Evolutionary conservation across 2,888 invertebrate genomes (phyloP).

Genomic region (Torymus texanus): DNA sequence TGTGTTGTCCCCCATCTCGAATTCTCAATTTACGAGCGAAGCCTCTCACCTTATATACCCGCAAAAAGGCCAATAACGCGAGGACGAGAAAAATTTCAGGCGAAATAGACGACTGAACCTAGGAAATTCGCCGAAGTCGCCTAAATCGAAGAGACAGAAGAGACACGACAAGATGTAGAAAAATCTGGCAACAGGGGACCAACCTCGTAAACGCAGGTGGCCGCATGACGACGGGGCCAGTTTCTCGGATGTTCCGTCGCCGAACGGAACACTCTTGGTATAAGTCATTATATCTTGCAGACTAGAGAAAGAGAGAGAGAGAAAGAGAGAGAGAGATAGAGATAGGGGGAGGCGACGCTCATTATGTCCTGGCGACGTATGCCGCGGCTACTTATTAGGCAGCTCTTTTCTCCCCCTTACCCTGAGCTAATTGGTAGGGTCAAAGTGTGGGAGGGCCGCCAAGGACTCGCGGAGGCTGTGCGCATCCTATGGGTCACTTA

Average conservation of each 20-base stretch:
- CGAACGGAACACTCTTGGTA: constrained; percentile 32
- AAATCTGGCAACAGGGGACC: constrained; percentile 5
- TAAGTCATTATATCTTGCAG: constrained; percentile 40
- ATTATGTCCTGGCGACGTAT: constrained; percentile 51
- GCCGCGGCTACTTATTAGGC: constrained; percentile 57
- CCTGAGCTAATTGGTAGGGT: constrained; percentile 57
- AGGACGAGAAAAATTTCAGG: constrained; percentile 4
- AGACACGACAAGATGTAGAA: not conserved
- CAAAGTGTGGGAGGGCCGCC: constrained; percentile 53
- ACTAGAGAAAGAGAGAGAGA: too few relatives aligned
- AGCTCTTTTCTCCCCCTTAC: constrained; percentile 8
- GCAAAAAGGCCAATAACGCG: not conserved
- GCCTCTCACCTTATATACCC: constrained; percentile 3
- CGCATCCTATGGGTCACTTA: too few relatives aligned
- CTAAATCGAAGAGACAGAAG: constrained; percentile 3
- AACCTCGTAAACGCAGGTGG: constrained; percentile 36
- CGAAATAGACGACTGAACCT: not conserved
- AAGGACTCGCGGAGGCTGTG: constrained; percentile 3
- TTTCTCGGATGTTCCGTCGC: constrained; percentile 45
- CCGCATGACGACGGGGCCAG: constrained; percentile 22
- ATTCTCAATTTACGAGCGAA: constrained; percentile 21
- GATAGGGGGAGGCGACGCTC: constrained; percentile 32
- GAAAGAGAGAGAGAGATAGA: not conserved
- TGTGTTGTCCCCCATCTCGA: not conserved
- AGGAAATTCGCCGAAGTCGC: constrained; percentile 28